Evolutionary conservation across 2,888 invertebrate species (phyloP), one percentile per base, ranked within the genome.

Genomic region (Polia nebulosa): DNA sequence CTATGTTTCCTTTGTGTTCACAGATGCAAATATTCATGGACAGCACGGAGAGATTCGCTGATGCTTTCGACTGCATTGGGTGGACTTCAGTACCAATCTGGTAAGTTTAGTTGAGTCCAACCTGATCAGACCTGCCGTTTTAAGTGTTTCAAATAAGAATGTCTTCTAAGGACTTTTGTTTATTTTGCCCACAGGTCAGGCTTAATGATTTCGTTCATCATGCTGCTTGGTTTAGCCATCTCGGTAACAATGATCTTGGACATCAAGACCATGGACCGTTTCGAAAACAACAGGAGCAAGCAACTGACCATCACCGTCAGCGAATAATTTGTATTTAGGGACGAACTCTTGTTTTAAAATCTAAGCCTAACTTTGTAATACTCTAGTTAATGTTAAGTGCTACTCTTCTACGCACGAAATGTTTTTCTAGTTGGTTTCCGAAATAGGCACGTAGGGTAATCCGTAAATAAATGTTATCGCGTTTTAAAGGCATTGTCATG

Each of bases 221-320:
- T 99, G 84, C 95, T 97, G 51, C 85, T 97, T 45, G 98, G 98
- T 57, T 96, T 99, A 75, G 96, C 97, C 22, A 96, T 98, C 90
- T 99, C 98, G 8, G 95, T 99, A 63, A 95, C 96, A 20, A 98
- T 99, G 97, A 97, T 99, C 80, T 96, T 98, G 96, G 98, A 98
- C 90, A 99, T 99, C 85, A 98, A 98, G 90, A 98, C 99, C 34
- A 99, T 99, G 97, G 99, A 99, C 93, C 97, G 98, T 86, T 99
- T 99, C 93, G 99, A 99, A 94, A 99, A 98, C 93, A 98, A 98
- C 65, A 98, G 99, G 89, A 98, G 98, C 88, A 99, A 99, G 93
- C 98, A 98, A 76, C 97, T 99, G 60, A 97, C 98, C 22, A 97
- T 99, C 83, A 97, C 97, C 56, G 97, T 97, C 58, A 96, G 96